phyloP scores from a whole-genome alignment of 2,797 vertebrate species.

The Halcyon leucocephala region DNA sequence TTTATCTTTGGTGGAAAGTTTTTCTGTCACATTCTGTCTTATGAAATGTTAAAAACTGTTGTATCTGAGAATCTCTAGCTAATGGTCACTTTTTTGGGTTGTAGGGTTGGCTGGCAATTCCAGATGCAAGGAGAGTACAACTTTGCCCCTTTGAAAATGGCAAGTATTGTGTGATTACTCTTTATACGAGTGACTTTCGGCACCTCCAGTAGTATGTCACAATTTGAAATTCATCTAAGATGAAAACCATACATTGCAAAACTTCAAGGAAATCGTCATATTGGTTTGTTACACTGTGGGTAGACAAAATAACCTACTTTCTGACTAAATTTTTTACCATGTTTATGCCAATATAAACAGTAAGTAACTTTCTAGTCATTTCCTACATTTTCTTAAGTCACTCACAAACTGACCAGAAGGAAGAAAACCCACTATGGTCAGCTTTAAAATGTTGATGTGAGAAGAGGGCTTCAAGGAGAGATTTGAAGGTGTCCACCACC shows the following conservation, averaged over 20 bases:
- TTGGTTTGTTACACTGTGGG: neutral
- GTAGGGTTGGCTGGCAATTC: slow-evolving; percentile 87
- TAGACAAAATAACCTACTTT: neutral
- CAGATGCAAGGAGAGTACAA: slow-evolving; percentile 86
- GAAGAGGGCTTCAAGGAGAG: neutral
- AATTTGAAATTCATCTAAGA: neutral
- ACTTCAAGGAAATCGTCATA: neutral
- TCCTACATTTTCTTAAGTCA: neutral
- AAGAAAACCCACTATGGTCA: neutral
- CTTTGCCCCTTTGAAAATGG: slow-evolving; percentile 90
- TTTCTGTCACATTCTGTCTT: neutral
- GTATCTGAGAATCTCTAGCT: neutral
- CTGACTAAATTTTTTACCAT: neutral
- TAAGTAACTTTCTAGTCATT: neutral
- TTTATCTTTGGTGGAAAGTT: neutral
- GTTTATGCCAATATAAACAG: neutral
- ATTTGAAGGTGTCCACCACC: neutral
- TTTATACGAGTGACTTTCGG: neutral
- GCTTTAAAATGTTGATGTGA: neutral
- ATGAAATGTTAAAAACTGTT: neutral
- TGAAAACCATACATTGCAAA: neutral
- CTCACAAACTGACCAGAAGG: neutral
- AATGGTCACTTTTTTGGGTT: neutral
- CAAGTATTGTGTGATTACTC: slow-evolving; percentile 67
- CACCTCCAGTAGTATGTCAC: neutral